phyloP scores from a whole-genome alignment of 53 echinoderm and acorn worm species.

The Paracentrotus lividus region DNA sequence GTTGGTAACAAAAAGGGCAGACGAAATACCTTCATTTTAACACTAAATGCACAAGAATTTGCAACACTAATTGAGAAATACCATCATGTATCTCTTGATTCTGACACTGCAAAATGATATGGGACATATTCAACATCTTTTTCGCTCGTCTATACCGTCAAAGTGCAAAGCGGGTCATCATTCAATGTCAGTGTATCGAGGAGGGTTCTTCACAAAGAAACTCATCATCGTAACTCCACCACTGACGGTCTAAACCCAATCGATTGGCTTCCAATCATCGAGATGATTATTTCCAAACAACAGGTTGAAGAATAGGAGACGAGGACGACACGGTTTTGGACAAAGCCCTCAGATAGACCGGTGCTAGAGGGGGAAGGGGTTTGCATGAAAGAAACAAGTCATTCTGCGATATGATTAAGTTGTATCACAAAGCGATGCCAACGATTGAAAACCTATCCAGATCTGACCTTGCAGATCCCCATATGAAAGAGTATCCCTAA shows the following conservation, averaged over 20 bases:
- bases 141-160: neutral
- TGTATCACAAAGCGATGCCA: constrained; percentile 28
- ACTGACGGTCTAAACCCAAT: neutral
- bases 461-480: constrained; percentile 5
- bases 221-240: constrained; percentile 10
- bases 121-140: neutral
- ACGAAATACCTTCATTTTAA: neutral
- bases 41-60: neutral
- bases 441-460: neutral
- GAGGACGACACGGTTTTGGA: constrained; percentile 7
- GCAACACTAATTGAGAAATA: constrained; percentile 44
- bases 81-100: neutral
- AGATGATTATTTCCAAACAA: constrained; percentile 27
- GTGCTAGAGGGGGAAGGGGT: constrained; percentile 41
- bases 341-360: constrained; percentile 42
- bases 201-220: constrained; percentile 13
- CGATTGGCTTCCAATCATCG: neutral
- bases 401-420: neutral
- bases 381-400: neutral
- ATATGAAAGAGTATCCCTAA: constrained; percentile 16
- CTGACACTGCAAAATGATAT: neutral
- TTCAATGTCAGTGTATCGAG: neutral
- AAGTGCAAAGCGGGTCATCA: constrained; percentile 17
- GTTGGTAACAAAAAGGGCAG: neutral
- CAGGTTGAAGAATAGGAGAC: constrained; percentile 23